phyloP scores from a whole-genome alignment of 1,140 invertebrate genomes.

The Oedothorax gibbosus region DNA sequence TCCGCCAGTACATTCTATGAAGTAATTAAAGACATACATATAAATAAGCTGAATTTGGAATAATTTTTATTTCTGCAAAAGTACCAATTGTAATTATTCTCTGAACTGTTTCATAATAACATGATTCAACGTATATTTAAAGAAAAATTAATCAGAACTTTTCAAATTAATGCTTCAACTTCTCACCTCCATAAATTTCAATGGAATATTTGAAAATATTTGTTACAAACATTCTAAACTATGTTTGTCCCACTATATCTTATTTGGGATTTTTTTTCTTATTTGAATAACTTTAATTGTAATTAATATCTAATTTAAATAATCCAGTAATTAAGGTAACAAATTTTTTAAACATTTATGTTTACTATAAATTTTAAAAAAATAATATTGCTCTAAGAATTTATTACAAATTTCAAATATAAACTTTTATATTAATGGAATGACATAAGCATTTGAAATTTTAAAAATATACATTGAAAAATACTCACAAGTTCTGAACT shows the following conservation, averaged over 20 bases:
- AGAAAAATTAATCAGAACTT: background rate
- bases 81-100: too few relatives aligned
- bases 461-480: background rate
- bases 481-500: conserved; percentile 53
- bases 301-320: conserved; percentile 1
- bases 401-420: background rate
- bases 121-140: background rate
- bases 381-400: background rate
- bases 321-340: background rate
- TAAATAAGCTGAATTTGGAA: background rate
- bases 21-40: background rate
- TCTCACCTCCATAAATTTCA: background rate
- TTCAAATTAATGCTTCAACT: background rate
- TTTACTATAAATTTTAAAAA: background rate
- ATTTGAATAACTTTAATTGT: background rate
- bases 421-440: background rate
- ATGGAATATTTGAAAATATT: background rate
- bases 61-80: background rate
- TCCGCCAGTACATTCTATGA: conserved; percentile 59
- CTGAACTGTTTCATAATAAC: background rate
- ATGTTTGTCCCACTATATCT: background rate
- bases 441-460: conserved; percentile 8
- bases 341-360: background rate
- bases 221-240: background rate
- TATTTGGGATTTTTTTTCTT: background rate